These are phyloP conservation scores for Mormyrus lacerda DNA, from an alignment of 2,113 vertebrate genomes.

Conservation along the genomic window DNA sequence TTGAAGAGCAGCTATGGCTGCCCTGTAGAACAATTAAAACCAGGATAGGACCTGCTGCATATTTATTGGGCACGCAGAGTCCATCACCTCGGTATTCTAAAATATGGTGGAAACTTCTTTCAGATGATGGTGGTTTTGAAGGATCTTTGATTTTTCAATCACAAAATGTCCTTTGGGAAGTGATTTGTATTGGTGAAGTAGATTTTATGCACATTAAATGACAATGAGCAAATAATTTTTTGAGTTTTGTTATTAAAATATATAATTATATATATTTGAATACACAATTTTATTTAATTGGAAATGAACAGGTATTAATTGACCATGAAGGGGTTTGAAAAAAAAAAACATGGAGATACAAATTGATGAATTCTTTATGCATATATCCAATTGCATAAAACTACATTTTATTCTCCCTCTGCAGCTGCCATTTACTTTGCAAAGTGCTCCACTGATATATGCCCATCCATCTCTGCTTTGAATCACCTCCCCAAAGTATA, in stretches of 20 bases:
- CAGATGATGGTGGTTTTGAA: neutral
- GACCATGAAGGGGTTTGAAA: neutral
- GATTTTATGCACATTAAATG: neutral
- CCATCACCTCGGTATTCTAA: neutral
- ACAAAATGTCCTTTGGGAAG: neutral
- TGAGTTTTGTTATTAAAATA: neutral
- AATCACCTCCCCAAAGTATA: neutral
- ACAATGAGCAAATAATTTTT: neutral
- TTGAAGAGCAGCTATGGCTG: neutral
- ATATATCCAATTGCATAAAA: neutral
- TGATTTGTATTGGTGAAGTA: neutral
- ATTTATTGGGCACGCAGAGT: neutral
- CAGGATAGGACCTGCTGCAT: neutral
- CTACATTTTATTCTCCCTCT: neutral
- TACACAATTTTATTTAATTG: neutral
- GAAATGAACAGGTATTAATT: neutral
- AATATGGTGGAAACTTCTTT: neutral
- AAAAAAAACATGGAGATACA: neutral
- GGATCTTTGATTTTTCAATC: neutral
- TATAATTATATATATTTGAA: neutral
- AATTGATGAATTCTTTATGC: neutral
- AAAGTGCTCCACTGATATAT: neutral
- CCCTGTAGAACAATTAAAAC: neutral
- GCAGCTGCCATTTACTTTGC: neutral
- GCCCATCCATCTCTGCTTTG: neutral